phyloP scores from a whole-genome alignment of 2,888 invertebrate species.

The Gortyna flavago region DNA sequence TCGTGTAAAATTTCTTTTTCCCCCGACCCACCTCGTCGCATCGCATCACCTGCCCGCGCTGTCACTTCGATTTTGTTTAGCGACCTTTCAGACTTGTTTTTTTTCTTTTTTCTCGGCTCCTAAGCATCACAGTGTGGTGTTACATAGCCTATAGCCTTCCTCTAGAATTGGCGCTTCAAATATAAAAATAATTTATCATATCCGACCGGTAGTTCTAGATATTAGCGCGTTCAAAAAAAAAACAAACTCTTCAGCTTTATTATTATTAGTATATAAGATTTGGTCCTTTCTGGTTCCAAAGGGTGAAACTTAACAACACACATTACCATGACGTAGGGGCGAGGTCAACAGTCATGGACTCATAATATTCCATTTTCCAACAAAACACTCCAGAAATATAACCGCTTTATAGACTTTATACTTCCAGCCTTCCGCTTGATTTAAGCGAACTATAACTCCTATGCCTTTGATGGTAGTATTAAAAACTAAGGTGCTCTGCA shows the following conservation, averaged over 20 bases:
- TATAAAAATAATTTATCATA: not conserved
- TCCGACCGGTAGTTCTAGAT: not conserved
- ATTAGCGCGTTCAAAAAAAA: too few relatives aligned
- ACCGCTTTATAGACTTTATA: conserved; percentile 35
- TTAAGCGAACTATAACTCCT: conserved; percentile 52
- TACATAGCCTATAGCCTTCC: too few relatives aligned
- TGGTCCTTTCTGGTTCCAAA: not conserved
- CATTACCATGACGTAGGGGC: not conserved
- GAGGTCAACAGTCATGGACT: not conserved
- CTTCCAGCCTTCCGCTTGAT: conserved; percentile 47
- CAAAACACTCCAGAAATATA: conserved; percentile 25
- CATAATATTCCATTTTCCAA: not conserved
- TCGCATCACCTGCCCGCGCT: too few relatives aligned
- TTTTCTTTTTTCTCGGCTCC: too few relatives aligned
- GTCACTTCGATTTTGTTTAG: too few relatives aligned
- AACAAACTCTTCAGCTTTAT: too few relatives aligned
- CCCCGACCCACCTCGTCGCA: too few relatives aligned
- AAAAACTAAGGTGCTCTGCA: conserved; percentile 54
- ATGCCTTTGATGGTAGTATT: conserved; percentile 58
- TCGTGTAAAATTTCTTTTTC: too few relatives aligned
- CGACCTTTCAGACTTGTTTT: too few relatives aligned
- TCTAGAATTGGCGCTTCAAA: too few relatives aligned
- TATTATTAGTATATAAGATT: not conserved
- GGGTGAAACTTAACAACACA: not conserved
- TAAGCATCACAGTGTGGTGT: not conserved